Evolutionary conservation across 2,113 vertebrate genomes (phyloP).

Genomic region (Prionailurus bengalensis): DNA sequence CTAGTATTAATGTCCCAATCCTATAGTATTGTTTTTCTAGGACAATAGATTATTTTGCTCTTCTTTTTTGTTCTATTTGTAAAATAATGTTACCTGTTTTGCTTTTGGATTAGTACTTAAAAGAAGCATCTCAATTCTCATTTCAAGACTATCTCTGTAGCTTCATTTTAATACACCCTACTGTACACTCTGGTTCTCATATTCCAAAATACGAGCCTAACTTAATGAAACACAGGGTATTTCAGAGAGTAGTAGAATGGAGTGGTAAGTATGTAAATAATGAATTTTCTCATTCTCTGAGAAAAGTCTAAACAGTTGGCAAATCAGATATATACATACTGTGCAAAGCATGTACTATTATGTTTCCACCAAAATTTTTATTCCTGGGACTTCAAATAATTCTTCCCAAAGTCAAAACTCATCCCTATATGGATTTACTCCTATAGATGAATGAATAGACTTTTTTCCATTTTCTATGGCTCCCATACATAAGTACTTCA

Average conservation of each 20-base stretch:
- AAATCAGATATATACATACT: not conserved
- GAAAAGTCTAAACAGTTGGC: conserved; percentile 12
- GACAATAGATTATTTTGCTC: not conserved
- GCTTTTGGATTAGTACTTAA: not conserved
- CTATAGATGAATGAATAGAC: not conserved
- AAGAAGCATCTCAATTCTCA: not conserved
- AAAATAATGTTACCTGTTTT: not conserved
- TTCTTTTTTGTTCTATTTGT: conserved; percentile 14
- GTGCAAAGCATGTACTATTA: not conserved
- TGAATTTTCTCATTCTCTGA: not conserved
- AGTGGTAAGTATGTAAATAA: conserved; percentile 8
- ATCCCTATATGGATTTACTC: not conserved
- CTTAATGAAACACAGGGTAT: not conserved
- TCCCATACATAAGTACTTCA: not conserved
- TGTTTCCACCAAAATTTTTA: conserved; percentile 4
- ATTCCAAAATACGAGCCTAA: not conserved
- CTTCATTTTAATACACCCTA: conserved; percentile 15
- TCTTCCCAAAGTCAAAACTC: conserved; percentile 40
- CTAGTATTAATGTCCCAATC: not conserved
- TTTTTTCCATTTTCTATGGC: not conserved
- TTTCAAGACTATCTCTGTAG: not conserved
- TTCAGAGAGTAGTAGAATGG: not conserved
- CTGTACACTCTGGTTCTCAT: not conserved
- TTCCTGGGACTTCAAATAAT: not conserved
- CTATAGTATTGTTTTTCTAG: not conserved